A percentile compares a stretch with the other conserved stretches of the same genome.
Evolutionary conservation across 2,797 vertebrate species (phyloP).

Genomic region (Buphagus erythrorhynchus): DNA sequence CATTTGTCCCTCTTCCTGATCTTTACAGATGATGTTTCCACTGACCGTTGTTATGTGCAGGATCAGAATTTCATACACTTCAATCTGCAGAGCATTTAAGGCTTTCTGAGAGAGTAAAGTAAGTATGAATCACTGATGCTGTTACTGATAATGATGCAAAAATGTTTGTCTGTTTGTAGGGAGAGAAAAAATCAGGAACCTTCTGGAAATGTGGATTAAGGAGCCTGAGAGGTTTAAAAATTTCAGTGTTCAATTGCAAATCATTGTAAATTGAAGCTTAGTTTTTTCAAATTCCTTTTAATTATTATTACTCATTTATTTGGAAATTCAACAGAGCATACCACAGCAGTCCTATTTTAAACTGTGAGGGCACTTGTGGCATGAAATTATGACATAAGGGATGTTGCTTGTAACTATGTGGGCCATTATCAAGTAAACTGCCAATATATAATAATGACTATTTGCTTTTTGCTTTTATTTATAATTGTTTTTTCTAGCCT

Average conservation of each 20-base stretch:
- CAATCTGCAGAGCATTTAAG: neutral
- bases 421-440: constrained; percentile 20
- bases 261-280: neutral
- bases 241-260: neutral
- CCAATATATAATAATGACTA: neutral
- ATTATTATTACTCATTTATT: neutral
- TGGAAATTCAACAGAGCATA: neutral
- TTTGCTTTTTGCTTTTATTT: constrained; percentile 3
- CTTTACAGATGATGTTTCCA: neutral
- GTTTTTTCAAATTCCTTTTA: neutral
- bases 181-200: neutral
- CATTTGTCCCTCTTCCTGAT: neutral
- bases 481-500: neutral
- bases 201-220: neutral
- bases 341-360: neutral
- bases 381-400: neutral
- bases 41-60: neutral
- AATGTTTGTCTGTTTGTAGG: neutral
- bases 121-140: neutral
- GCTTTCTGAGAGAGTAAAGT: neutral
- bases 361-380: neutral
- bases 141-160: neutral
- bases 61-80: neutral
- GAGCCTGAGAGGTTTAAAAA: neutral
- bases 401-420: neutral